Base-by-base conservation (phyloP, 2,888 invertebrate species). In the Pristionchus japonicus region DNA sequence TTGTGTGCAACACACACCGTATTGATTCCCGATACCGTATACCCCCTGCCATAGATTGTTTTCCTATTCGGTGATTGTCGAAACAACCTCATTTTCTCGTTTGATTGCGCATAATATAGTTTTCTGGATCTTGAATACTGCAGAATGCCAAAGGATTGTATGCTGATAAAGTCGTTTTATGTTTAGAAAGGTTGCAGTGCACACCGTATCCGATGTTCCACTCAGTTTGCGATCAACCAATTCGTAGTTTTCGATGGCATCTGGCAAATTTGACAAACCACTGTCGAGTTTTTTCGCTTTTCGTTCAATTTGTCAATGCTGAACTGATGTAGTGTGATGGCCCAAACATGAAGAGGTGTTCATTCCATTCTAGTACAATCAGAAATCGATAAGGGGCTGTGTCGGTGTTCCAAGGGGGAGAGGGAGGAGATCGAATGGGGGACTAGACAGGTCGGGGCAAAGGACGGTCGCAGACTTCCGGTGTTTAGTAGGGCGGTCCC, bases 321-420 rank as follows among this genome's bases (percentile, higher is more conserved):
- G 17, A n/a, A 6, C 1, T 13, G 13, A 64, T 6, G 31, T 15
- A 37, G 4, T 74, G 37, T 40, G 20, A 31, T 27, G 20, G 7
- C 43, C 3, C 3, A 7, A 77, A 70, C 70, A 37, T 34, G 4
- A 17, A 34, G 37, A 70, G 20, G 7, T 13, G 77, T 77, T 77
- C 77, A 77, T 77, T 77, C 77, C 77, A 77, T n/a, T 47, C 77
- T 77, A 77, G 77, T 70, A 77, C 77, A 77, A 77, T 77, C 77
- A 47, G 43, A 17, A 23, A 7, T 40, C 40, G 77, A 77, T 77
- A 77, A 43, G 43, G n/a, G 43, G 43, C 43, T 77, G 77, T 77
- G 77, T 77, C 77, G 77, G 40, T 43, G 77, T 77, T 70, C 37
- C 37, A 47, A 47, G n/a, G 20, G n/a, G 43, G 11, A 43, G 7